phyloP scores from a whole-genome alignment of 2,113 vertebrate genomes.

The Paedocypris sp. region DNA sequence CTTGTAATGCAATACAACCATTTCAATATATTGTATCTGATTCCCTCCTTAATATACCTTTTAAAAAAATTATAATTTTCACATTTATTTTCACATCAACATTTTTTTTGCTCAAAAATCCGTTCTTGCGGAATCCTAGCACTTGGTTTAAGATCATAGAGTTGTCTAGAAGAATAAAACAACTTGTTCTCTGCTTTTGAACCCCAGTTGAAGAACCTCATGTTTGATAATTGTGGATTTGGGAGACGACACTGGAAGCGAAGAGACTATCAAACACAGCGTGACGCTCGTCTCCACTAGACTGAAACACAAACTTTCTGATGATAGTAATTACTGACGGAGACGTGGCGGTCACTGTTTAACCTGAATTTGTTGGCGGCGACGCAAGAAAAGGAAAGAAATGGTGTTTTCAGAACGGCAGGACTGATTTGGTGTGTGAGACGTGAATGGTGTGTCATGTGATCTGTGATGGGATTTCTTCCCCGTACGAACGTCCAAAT shows the following conservation, averaged over 20 bases:
- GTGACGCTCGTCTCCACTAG: slow-evolving; percentile 2
- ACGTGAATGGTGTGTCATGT: too few species aligned
- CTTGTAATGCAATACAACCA: too few species aligned
- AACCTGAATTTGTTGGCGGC: neutral
- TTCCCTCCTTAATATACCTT: too few species aligned
- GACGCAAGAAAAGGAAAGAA: neutral
- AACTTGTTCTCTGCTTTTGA: neutral
- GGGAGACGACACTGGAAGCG: neutral
- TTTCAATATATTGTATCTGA: too few species aligned
- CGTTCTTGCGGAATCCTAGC: too few species aligned
- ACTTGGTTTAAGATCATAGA: too few species aligned
- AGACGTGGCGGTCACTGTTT: slow-evolving; percentile 11
- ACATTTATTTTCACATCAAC: too few species aligned
- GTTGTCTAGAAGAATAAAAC: neutral
- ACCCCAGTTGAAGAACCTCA: slow-evolving; percentile 6
- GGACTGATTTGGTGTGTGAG: neutral
- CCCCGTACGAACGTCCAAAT: too few species aligned
- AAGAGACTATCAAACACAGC: slow-evolving; percentile 14
- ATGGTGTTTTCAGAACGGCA: neutral
- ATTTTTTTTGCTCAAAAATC: too few species aligned
- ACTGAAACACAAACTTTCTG: slow-evolving; percentile 20
- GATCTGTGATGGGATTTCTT: too few species aligned
- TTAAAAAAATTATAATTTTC: too few species aligned
- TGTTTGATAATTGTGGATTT: too few species aligned
- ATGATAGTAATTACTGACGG: slow-evolving; percentile 29